Conservation (phyloP, 2,888 invertebrate genomes). For the Eustalomyia histrio region DNA sequence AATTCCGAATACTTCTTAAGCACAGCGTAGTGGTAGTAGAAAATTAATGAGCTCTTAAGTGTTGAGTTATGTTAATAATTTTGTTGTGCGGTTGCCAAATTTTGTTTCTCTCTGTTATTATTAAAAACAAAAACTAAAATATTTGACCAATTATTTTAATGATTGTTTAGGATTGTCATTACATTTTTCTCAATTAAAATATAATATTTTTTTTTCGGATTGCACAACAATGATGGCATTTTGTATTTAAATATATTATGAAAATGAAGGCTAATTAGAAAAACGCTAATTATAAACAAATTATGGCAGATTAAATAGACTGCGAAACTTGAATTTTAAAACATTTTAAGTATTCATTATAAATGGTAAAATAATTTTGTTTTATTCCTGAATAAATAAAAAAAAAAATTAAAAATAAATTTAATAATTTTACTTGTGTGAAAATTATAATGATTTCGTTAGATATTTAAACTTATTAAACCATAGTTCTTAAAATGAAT, state of each 20-base stretch:
- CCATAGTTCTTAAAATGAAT: too few species aligned
- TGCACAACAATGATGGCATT: background rate
- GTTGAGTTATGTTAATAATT: constrained; percentile 66
- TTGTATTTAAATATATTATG: background rate
- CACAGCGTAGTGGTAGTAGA: background rate
- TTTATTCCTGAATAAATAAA: too few species aligned
- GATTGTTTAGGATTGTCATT: constrained; percentile 53
- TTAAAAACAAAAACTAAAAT: constrained; percentile 22
- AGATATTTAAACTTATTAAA: too few species aligned
- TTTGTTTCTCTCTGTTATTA: background rate
- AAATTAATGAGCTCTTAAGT: constrained; percentile 66
- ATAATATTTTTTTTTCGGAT: constrained; percentile 21
- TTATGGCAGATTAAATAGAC: too few species aligned
- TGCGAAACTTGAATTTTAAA: too few species aligned
- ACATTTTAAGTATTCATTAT: too few species aligned
- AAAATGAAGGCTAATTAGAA: constrained; percentile 30
- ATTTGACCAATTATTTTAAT: constrained; percentile 60
- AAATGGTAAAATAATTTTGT: too few species aligned
- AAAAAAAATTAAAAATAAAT: too few species aligned
- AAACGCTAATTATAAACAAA: too few species aligned
- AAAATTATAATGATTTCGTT: too few species aligned
- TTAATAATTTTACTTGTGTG: too few species aligned
- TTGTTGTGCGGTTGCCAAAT: constrained; percentile 52
- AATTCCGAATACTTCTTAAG: too few species aligned
- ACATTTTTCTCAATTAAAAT: constrained; percentile 55